Evolutionary conservation across 2,113 vertebrate genomes (phyloP).

Genomic region (Pygoscelis antarcticus): DNA sequence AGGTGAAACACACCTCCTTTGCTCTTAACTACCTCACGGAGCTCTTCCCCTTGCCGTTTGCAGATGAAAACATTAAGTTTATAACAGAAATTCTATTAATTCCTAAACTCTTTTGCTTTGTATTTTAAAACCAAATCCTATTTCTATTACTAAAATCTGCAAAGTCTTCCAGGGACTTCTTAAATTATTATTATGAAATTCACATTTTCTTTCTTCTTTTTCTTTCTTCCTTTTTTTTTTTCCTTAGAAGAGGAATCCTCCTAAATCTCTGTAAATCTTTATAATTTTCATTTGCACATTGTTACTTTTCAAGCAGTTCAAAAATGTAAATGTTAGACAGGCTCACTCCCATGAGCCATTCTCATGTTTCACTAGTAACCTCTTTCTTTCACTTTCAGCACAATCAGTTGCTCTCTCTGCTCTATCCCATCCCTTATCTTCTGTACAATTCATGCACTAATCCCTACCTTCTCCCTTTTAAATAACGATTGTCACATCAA

Average conservation of each 20-base stretch:
- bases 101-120: neutral
- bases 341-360: neutral
- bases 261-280: neutral
- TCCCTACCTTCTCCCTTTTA: neutral
- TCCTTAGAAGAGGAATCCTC: neutral
- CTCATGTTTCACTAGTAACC: neutral
- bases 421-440: neutral
- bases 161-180: neutral
- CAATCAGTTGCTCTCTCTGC: neutral
- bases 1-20: neutral
- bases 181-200: neutral
- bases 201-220: neutral
- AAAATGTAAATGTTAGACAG: neutral
- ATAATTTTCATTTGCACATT: neutral
- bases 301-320: neutral
- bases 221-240: neutral
- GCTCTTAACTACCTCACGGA: neutral
- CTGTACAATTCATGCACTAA: neutral
- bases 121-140: neutral
- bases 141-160: neutral
- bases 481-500: constrained; percentile 2
- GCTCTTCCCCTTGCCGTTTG: neutral
- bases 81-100: neutral
- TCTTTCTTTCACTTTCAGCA: neutral
- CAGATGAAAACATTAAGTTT: neutral